Evolutionary conservation across 2,888 invertebrate species (phyloP), one percentile per base, ranked within the genome.

Genomic region (Eupeodes latifasciatus): DNA sequence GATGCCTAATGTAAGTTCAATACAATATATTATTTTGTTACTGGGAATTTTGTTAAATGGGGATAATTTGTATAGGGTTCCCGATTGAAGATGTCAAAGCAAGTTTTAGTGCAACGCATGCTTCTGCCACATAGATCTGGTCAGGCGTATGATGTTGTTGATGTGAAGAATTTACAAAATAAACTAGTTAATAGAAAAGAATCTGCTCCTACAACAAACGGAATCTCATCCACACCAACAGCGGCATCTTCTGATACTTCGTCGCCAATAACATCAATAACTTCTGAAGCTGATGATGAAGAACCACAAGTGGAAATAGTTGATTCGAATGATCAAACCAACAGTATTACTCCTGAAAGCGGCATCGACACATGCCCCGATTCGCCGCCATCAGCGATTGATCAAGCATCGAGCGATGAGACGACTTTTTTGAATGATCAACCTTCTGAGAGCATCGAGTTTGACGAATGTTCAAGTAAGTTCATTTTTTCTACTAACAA

Each of bases 81-180:
- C 0, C 92, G 93, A 0, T 92, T 92, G 53, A 92, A 91, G 90
- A 89, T 92, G 81, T 92, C 92, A 6, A 92, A 93, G 0, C 96
- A 96, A 91, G 96, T 97, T 5, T 96, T 97, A 1, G 96, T 97
- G 27, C 97, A 97, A 93, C 94, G 97, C 7, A 95, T 96, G 91
- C 94, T 97, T 90, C 96, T 96, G 61, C 94, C 96, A 90, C 96
- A 96, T 16, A 90, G 91, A 12, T 76, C 89, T 16, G 90, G 89
- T 51, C 91, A 90, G n/a, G 79, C 90, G 7, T 92, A 91, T 59
- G 92, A 92, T 83, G 88, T 92, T 66, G 88, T 92, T 6, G 90
- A 90, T 19, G 85, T 91, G 9, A 91, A 91, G 10, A 91, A 91
- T 61, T 67, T 92, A 10, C 92, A 91, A 66, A 91, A 91, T 64